Base-by-base conservation (phyloP, 2,113 vertebrate species). In the Pitta sordida region DNA sequence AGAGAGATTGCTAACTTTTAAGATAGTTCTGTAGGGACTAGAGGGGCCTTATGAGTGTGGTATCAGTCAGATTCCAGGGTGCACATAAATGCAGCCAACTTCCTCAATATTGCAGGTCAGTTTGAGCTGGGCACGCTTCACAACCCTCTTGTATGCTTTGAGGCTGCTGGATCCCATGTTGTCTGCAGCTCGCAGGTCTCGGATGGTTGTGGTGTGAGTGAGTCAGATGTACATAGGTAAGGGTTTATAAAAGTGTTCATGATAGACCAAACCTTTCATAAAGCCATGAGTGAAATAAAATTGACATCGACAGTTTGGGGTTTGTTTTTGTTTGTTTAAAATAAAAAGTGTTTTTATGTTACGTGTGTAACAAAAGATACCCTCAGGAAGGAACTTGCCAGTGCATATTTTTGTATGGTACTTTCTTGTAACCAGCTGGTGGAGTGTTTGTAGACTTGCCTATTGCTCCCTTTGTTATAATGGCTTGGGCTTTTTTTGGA, bases 321-420 rank as follows among this genome's bases (percentile, higher is more conserved):
- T 80, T 96, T 83, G 44, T 78, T 94, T 93, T 73, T 64, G 17
- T 79, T 95, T 75, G 74, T 76, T 94, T 87, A 51, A 85, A 94
- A 94, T 91, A 84, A 94, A 87, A 92, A 94, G 46, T 83, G 88
- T 36, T 93, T 95, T 90, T 91, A 46, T 82, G 91, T 93, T 95
- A 88, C 62, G 1, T 20, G 60, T 91, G 80, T 87, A 95, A 91
- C 89, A 88, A 65, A 95, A 88, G 80, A 90, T 92, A 74, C 74
- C 92, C 93, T 97, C 91, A 96, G 92, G 91, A 95, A 96, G 71
- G 83, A 96, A 83, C 83, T 88, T 94, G 82, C 85, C 69, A 94
- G 91, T 90, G 74, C 94, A 68, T 96, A 95, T 94, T 96, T 93
- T 90, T 96, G 41, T 95, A 91, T 95, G 96, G 90, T 95, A 97